phyloP scores from a whole-genome alignment of 1,140 invertebrate genomes.

The Drosophila micromelanica region DNA sequence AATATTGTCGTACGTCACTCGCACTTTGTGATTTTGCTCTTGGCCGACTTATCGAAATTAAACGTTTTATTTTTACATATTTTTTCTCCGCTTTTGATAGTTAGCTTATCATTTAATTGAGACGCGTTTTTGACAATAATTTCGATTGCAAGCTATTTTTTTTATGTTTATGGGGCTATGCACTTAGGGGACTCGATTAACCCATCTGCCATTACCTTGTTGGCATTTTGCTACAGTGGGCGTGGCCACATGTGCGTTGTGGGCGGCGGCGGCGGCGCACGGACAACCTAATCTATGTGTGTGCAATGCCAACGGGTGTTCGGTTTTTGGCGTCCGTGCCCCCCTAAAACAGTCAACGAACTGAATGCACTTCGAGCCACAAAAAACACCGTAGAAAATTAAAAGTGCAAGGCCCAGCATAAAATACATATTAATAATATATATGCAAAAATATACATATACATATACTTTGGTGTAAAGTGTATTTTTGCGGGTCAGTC shows the following conservation, averaged over 20 bases:
- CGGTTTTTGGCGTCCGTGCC: slow-evolving; percentile 31
- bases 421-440: slow-evolving; percentile 52
- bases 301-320: slow-evolving; percentile 64
- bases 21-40: slow-evolving; percentile 35
- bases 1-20: slow-evolving; percentile 18
- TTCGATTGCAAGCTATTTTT: slow-evolving; percentile 23
- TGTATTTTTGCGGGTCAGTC: slow-evolving; percentile 27
- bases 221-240: slow-evolving; percentile 54
- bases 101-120: slow-evolving; percentile 29
- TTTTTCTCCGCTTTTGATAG: background rate
- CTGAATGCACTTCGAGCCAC: slow-evolving; percentile 41
- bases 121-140: slow-evolving; percentile 30
- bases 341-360: slow-evolving; percentile 67
- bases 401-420: slow-evolving; percentile 71
- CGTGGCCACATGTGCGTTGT: slow-evolving; percentile 50
- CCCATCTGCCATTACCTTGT: slow-evolving; percentile 51
- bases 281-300: background rate
- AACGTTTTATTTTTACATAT: background rate
- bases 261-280: slow-evolving; percentile 32
- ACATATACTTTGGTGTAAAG: background rate
- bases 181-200: slow-evolving; percentile 29
- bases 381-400: slow-evolving; percentile 2
- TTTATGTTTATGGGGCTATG: slow-evolving; percentile 33
- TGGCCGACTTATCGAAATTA: slow-evolving; percentile 41
- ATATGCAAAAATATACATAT: background rate